Evolutionary conservation across 2,888 invertebrate species (phyloP), one percentile per base, ranked within the genome.

Genomic region (Chrysina gloriosa): DNA sequence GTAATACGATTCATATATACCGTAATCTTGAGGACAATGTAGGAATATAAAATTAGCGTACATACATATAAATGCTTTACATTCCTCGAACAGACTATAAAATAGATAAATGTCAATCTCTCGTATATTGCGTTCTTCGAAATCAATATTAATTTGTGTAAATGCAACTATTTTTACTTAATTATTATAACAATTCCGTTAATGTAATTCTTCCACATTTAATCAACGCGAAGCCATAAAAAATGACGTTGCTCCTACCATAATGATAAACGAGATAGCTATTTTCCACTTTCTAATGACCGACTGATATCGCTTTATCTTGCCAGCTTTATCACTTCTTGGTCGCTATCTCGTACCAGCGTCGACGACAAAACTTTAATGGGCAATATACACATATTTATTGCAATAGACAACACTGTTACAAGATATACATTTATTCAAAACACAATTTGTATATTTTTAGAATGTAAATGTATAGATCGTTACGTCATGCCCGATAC

Each of bases 381-480:
- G 36, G 36, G 36, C 36, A 36, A 36, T 36, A 36, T 36, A 36
- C 36, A 36, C 14, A 36, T 36, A 36, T 36, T 36, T 36, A 36
- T 36, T 11, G 36, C 36, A 36, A 36, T 36, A 5, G 36, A 36
- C 36, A n/a, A 11, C n/a, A 14, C 11, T 36, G 36, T 36, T 36
- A 36, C 36, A 36, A 36, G 11, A n/a, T 36, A 36, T 36, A 36
- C 36, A 36, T 36, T 36, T 36, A 36, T 31, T 52, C 31, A 14
- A 31, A 29, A 56, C 36, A 36, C 34, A 36, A 29, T 56, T 56
- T 56, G 36, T 36, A n/a, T 56, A 36, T 56, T 21, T 56, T 56
- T 36, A 36, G 54, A 56, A 56, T 56, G 21, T 56, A 56, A 54
- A 56, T 56, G 21, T 54, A 23, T 11, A 58, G 25, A 36, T 23